Evolutionary conservation across 2,888 invertebrate species (phyloP), one percentile per base, ranked within the genome.

Genomic region (Xestia c-nigrum): DNA sequence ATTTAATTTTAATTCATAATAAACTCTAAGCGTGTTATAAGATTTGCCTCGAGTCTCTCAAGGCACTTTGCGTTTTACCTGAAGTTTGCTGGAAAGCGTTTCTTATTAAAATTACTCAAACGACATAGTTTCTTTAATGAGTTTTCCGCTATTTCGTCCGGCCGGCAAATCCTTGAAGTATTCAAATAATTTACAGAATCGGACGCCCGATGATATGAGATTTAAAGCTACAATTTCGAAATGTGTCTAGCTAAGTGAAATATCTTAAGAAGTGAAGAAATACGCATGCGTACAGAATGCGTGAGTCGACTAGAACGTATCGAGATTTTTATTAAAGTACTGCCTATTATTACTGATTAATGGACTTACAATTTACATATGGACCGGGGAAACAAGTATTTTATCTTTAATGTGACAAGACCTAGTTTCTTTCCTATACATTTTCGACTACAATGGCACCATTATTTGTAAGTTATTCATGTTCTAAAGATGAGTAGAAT

Each of bases 211-310:
- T 91, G 93, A 92, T 94, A 94, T 93, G 92, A 91, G 85, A 71
- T 90, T 94, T 94, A 95, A 94, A 94, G 92, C 94, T 95, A 95
- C 92, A 94, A 94, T 94, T 94, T 91, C 81, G 90, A 94, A 94
- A 92, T 91, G 91, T 92, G 90, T 91, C 94, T 95, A 94, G 89
- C 94, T 95, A 95, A 85, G 85, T 90, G 90, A 76, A 77, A 70
- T 80, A 86, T 74, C 82, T 65, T 72, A 74, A 84, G 84, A 85
- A 78, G 83, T 86, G 83, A 84, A 85, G 87, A 88, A 84, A 80
- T 79, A 78, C 80, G 80, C 83, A 78, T 85, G 79, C 83, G 46
- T 72, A 75, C 12, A 21, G 70, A 50, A 79, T 76, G 74, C 80
- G 78, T 80, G 85, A 68, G 57, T 83, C 70, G 66, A 74, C 73